Evolutionary conservation across 92 coral and sea anemone genomes (phyloP), one percentile per base, ranked within the genome.

Genomic region (Porites rus): DNA sequence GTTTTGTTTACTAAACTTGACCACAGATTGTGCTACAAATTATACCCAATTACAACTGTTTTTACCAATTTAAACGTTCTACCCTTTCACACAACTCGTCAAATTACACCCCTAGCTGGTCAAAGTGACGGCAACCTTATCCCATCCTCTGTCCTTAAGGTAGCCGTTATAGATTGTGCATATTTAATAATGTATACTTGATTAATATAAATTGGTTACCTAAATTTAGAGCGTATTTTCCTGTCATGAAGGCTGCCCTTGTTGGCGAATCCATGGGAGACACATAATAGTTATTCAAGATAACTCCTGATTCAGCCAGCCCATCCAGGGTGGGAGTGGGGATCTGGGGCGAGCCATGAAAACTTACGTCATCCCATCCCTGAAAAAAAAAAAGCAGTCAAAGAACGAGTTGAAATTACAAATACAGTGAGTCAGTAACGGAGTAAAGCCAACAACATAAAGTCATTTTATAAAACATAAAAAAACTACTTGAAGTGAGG

Each of bases 331-430:
- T 93, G 8, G 99, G 99, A 69, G 99, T 97, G 84, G 99, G 98
- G 89, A 97, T 95, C 90, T 97, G 99, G 86, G 96, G 91, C 86
- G 99, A 97, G 80, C 99, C 99, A 77, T 97, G 99, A 79, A 97
- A 97, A 89, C 99, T 95, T 87, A 97, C 98, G 78, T 97, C 99
- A 93, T 97, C 99, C 99, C 99, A 97, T 51, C 99, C 99, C 99
- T 97, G 75, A 13, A 70, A 5, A 0, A 24, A 8, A 50, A 4
- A 51, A 38, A 4, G 4, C 46, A 74, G 54, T 3, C 2, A 3
- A 74, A 18, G 18, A 25, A 67, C 11, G 25, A 16, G 9, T 24
- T 10, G 46, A 21, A 21, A 67, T 22, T 10, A 13, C 13, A 21
- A 24, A 67, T 11, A 22, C 8, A 65, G 22, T n/a, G 10, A 11